phyloP scores from a whole-genome alignment of 2,113 vertebrate genomes.

The Amphiprion percula region DNA sequence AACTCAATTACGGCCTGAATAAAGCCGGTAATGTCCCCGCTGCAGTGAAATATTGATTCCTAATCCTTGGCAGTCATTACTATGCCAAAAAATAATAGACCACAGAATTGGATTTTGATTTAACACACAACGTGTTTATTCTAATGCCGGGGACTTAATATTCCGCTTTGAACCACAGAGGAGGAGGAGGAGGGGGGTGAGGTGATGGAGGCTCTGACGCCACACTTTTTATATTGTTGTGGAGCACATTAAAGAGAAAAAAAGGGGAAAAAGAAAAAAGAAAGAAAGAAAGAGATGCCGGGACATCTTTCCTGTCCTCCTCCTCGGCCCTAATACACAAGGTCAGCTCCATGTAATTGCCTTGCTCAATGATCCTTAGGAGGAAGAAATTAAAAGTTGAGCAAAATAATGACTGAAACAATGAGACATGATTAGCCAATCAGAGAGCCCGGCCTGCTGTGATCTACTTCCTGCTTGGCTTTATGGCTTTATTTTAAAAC shows the following conservation, averaged over 20 bases:
- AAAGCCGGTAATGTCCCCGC: constrained; percentile 80
- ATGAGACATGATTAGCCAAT: constrained; percentile 94
- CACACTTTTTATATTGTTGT: constrained; percentile 75
- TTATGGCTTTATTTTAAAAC: constrained; percentile 75
- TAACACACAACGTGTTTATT: constrained; percentile 83
- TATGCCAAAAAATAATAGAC: constrained; percentile 85
- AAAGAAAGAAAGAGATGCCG: constrained; percentile 57
- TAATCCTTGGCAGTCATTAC: constrained; percentile 83
- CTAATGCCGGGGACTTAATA: constrained; percentile 81
- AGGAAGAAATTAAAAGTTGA: constrained; percentile 97
- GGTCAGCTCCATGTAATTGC: constrained; percentile 96
- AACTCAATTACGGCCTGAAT: constrained; percentile 83
- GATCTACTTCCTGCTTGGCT: constrained; percentile 74
- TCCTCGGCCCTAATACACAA: constrained; percentile 83
- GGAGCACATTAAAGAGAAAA: constrained; percentile 53
- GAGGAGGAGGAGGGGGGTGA: constrained; percentile 15
- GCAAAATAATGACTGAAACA: constrained; percentile 95
- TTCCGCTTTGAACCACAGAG: constrained; percentile 69
- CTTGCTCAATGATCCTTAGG: constrained; percentile 95
- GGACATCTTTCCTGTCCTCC: constrained; percentile 71
- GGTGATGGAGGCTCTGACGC: constrained; percentile 52
- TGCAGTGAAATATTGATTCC: constrained; percentile 86
- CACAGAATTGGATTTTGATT: constrained; percentile 86
- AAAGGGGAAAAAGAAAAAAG: constrained; percentile 44
- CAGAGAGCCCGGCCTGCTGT: constrained; percentile 82